Base-by-base conservation (phyloP, 2,888 invertebrate species). In the Drosophila eohydei region DNA sequence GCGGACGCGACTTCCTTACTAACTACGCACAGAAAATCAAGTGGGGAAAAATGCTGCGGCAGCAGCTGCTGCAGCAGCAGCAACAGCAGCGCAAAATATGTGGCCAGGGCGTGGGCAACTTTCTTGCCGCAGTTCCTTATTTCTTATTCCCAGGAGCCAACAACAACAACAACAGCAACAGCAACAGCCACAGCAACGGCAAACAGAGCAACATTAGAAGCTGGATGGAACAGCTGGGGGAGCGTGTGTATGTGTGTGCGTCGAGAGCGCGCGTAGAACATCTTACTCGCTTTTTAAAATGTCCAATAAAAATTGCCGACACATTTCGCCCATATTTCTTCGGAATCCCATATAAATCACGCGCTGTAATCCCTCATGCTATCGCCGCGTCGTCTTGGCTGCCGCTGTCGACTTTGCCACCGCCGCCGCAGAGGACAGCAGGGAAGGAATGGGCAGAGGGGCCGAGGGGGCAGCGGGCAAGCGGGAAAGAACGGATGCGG, bases 281-380 rank as follows among this genome's bases (percentile, higher is more conserved):
- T 93, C 93, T 93, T 93, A 93, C 91, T 93, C 84, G 91, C 92
- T 92, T 92, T 93, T 92, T 92, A 92, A 93, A 93, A 93, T 93
- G 93, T 92, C 92, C 93, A 93, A 93, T 93, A 93, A 93, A 93
- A 93, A 93, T 93, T 93, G 93, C 93, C 93, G 93, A 93, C 93
- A 93, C 93, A 93, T 93, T 93, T 92, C 91, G 91, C 92, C 92
- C 92, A 93, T 93, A 93, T 93, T 93, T 93, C 93, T 93, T 92
- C 89, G 88, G 91, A 93, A 93, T 93, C 93, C 93, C 92, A 92
- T 93, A 93, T 93, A 93, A 93, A 93, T 93, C 93, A 93, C 92
- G 91, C 87, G 85, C 89, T 91, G 92, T 93, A 93, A 93, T 93
- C 93, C 93, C 93, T 93, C 93, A 93, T 93, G 93, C 93, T 92